Conservation (phyloP, 2,113 vertebrate genomes). For the Ifrita kowaldi region DNA sequence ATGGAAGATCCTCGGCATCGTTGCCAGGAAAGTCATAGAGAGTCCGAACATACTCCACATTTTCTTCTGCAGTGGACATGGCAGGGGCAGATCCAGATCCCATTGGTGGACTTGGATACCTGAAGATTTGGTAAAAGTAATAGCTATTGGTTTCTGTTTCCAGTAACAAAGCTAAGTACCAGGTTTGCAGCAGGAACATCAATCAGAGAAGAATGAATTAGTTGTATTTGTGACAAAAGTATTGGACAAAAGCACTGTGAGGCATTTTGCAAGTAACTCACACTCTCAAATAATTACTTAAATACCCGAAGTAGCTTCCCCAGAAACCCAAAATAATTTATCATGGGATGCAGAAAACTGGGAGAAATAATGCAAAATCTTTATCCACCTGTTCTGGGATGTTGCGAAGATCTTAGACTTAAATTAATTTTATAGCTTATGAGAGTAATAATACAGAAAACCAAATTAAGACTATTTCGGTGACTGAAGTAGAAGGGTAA, state of each 20-base stretch:
- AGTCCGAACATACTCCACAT: slow-evolving; percentile 92
- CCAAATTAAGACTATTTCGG: neutral
- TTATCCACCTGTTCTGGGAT: neutral
- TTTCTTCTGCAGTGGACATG: slow-evolving; percentile 80
- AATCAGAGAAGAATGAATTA: neutral
- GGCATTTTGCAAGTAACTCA: neutral
- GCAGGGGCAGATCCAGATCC: slow-evolving; percentile 73
- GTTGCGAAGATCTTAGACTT: neutral
- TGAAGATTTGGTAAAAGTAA: slow-evolving; percentile 21
- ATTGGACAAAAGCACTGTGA: neutral
- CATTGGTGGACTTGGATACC: slow-evolving; percentile 82
- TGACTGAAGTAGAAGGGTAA: neutral
- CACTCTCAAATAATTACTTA: neutral
- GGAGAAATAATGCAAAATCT: neutral
- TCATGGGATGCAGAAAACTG: neutral
- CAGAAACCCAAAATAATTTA: neutral
- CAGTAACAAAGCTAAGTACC: neutral
- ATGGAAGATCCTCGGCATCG: slow-evolving; percentile 95
- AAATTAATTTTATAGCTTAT: neutral
- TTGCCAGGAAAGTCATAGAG: slow-evolving; percentile 96
- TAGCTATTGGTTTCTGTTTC: neutral
- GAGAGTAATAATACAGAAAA: neutral
- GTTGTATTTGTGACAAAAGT: neutral
- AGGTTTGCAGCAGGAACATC: neutral
- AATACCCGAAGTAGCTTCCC: neutral